Percentiles rank a stretch among this genome's conserved stretches.
phyloP scores from a whole-genome alignment of 2,888 invertebrate species.

The Rutpela maculata region DNA sequence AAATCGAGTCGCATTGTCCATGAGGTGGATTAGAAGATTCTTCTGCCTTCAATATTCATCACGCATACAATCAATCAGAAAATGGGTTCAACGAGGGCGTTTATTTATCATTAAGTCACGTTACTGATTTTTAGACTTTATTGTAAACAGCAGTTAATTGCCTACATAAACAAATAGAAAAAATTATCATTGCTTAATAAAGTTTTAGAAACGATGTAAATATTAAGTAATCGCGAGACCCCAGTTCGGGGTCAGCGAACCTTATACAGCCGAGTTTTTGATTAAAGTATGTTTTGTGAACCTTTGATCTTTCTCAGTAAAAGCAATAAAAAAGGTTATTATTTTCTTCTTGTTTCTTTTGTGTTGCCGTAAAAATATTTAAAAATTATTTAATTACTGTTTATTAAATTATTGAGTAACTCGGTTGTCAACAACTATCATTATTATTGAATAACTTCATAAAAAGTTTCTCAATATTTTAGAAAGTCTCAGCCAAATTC shows the following conservation, averaged over 20 bases:
- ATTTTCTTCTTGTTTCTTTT: background rate
- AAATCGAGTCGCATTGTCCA: no score
- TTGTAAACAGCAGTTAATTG: slow-evolving; percentile 21
- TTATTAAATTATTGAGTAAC: background rate
- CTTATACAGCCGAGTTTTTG: slow-evolving; percentile 1
- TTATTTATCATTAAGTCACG: background rate
- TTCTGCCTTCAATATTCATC: no score
- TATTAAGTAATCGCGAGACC: slow-evolving; percentile 30
- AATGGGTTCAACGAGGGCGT: no score
- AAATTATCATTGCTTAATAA: slow-evolving; percentile 24
- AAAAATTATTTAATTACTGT: background rate
- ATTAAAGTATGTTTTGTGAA: background rate
- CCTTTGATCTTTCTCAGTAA: slow-evolving; percentile 1
- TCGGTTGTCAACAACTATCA: background rate
- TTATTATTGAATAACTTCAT: no score
- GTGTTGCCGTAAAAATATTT: background rate
- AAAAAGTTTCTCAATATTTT: no score
- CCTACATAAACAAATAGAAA: slow-evolving; percentile 17
- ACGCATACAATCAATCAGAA: no score
- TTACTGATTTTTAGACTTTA: slow-evolving; percentile 10
- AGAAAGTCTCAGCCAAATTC: no score
- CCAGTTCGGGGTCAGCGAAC: slow-evolving; percentile 28
- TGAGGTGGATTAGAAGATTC: no score
- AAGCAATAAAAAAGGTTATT: background rate
- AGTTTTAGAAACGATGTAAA: slow-evolving; percentile 22